Conservation (phyloP, 37 sponge, comb jelly and placozoan genomes). For the Amphimedon queenslandica region DNA sequence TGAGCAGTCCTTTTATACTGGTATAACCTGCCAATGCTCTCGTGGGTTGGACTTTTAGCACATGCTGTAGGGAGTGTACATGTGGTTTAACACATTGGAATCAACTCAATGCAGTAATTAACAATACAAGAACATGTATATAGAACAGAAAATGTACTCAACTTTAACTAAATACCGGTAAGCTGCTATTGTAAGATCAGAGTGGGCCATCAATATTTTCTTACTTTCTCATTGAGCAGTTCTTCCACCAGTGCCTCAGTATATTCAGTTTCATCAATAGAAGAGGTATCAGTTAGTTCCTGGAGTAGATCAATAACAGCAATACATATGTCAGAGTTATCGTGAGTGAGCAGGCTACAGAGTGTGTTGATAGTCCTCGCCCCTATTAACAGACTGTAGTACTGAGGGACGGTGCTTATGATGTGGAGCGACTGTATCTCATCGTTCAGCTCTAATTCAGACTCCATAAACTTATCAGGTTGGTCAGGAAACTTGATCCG, state of each 20-base stretch:
- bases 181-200: too few species aligned
- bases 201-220: too few species aligned
- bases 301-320: slow-evolving; percentile 89
- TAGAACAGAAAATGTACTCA: too few species aligned
- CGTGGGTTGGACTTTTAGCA: too few species aligned
- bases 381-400: slow-evolving; percentile 76
- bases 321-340: slow-evolving; percentile 87
- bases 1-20: too few species aligned
- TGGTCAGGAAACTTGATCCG: slow-evolving; percentile 89
- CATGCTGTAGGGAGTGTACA: too few species aligned
- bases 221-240: slow-evolving; percentile 17
- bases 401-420: slow-evolving; percentile 86
- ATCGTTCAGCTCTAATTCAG: slow-evolving; percentile 91
- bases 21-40: too few species aligned
- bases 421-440: slow-evolving; percentile 89
- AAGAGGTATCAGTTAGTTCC: slow-evolving; percentile 91
- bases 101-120: too few species aligned
- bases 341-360: slow-evolving; percentile 82
- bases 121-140: too few species aligned
- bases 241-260: too few species aligned
- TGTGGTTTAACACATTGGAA: too few species aligned
- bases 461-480: slow-evolving; percentile 95
- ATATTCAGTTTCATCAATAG: slow-evolving; percentile 65
- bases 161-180: too few species aligned
- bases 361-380: slow-evolving; percentile 57